phyloP scores from a whole-genome alignment of 2,113 vertebrate genomes.

The Python bivittatus region DNA sequence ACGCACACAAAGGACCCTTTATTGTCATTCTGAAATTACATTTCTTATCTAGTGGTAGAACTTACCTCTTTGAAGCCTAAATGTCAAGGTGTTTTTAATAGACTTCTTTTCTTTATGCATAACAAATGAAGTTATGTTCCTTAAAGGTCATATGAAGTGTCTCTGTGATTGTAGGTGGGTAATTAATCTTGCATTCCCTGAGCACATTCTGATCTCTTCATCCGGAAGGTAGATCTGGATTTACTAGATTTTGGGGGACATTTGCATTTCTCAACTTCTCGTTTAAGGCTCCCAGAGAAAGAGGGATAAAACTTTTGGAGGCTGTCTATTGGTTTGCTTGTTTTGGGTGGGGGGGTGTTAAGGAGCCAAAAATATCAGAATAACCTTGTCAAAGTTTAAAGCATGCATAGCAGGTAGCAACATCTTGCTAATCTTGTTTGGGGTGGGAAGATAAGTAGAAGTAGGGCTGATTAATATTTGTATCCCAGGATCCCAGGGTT shows the following conservation, averaged over 20 bases:
- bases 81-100: background rate
- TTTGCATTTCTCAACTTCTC: background rate
- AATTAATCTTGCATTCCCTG: background rate
- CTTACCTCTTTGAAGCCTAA: conserved; percentile 34
- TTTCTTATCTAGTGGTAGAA: background rate
- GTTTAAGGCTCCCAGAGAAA: background rate
- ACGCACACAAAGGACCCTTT: background rate
- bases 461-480: too few relatives aligned
- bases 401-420: background rate
- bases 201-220: background rate
- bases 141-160: background rate
- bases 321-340: background rate
- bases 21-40: background rate
- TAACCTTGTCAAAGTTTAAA: background rate
- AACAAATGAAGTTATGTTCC: background rate
- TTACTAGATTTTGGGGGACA: background rate
- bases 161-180: background rate
- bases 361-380: background rate
- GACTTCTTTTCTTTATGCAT: background rate
- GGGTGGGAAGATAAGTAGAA: too few relatives aligned
- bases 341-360: background rate
- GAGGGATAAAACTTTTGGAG: background rate
- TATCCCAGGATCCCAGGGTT: too few relatives aligned
- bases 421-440: too few relatives aligned
- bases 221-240: background rate